Conservation (phyloP, 35 echinoderm and acorn worm genomes). For the Hemicentrotus pulcherrimus region DNA sequence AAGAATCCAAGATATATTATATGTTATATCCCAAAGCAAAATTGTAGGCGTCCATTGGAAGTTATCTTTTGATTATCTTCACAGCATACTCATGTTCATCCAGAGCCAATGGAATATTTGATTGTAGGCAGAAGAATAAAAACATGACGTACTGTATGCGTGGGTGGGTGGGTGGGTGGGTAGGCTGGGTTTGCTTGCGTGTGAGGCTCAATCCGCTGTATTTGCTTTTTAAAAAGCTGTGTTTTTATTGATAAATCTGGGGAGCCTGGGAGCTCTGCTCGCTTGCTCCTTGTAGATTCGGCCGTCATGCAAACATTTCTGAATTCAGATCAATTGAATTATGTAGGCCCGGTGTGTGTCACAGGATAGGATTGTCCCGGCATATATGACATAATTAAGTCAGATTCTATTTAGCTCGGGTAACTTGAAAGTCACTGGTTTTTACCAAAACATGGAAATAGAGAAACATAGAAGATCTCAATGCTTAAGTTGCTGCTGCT, state of each 20-base stretch:
- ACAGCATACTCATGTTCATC: too few relatives aligned
- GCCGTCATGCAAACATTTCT: neutral
- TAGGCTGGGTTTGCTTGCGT: neutral
- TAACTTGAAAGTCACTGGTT: neutral
- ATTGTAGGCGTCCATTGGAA: too few relatives aligned
- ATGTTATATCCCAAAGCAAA: too few relatives aligned
- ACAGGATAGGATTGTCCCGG: neutral
- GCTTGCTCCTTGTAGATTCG: neutral
- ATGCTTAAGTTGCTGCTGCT: neutral
- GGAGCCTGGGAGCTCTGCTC: neutral
- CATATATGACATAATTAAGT: conserved; percentile 3
- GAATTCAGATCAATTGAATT: conserved; percentile 19
- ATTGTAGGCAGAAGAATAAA: neutral
- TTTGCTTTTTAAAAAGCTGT: neutral
- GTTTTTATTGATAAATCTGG: neutral
- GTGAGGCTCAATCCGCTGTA: neutral
- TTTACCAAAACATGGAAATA: neutral
- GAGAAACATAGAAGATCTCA: neutral
- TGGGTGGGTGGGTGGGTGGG: neutral
- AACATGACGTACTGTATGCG: too few relatives aligned
- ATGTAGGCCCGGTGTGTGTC: neutral
- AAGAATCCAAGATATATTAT: too few relatives aligned
- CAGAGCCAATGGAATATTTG: neutral
- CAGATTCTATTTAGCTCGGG: neutral
- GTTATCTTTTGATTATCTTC: too few relatives aligned